Evolutionary conservation across 2,113 vertebrate species (phyloP), one percentile per base, ranked within the genome.

Genomic region (Seriola dumerili): DNA sequence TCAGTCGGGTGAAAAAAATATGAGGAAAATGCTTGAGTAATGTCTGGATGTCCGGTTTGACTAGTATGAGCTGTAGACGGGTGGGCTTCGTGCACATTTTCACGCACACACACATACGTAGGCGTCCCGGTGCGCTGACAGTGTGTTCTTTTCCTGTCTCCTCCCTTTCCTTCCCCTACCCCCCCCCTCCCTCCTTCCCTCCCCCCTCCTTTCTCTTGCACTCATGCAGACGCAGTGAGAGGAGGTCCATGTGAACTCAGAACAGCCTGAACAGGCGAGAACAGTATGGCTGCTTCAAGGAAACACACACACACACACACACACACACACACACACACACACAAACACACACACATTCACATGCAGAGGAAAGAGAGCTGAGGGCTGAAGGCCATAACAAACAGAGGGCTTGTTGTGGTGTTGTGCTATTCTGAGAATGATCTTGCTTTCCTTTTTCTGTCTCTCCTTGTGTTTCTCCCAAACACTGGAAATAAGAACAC

Each of bases 131-230:
- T 73, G 59, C 76, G 80, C 80, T 90, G 90, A 91, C 84, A 77
- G 46, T 48, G 62, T 82, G 78, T 72, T 82, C 73, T 80, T 88
- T 89, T 89, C 46, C 78, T 70, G 2, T 82, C 82, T 71, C 93
- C 89, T 91, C 90, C 90, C 72, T 91, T 90, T 91, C 89, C 92
- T 89, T 89, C 79, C 88, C 58, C 36, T 73, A 38, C 55, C 25
- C 67, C 50, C 76, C 23, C 8, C 6, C 58, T 7, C 7, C 19
- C 21, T 19, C 17, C 48, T 6, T 4, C 12, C 68, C 42, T 5
- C 72, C 42, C 54, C 52, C 23, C 17, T 3, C 16, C 38, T n/a
- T 57, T 34, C 46, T 42, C 64, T 50, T 36, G 46, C 76, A 72
- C 77, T 72, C 44, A 23, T 71, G 42, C 57, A 40, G 75, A 11